Base-by-base conservation (phyloP, 2,888 invertebrate genomes). In the Nasonovia ribisnigri region DNA sequence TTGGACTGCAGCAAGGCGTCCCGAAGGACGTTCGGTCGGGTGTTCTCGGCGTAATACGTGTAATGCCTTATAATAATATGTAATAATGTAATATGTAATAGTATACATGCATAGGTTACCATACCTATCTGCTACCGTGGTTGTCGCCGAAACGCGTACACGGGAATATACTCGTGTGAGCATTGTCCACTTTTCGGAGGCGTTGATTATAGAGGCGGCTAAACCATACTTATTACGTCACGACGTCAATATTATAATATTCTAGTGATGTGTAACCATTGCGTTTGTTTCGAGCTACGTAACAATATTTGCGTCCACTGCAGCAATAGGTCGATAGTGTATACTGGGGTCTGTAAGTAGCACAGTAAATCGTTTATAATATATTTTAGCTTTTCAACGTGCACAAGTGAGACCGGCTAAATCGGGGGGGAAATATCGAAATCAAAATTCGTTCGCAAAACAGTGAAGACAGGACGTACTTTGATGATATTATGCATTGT, bases 11-110 rank as follows among this genome's bases (percentile, higher is more conserved):
- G n/a, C n/a, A n/a, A n/a, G 48, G 46, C 5, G 48, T 51, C 84
- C 84, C 84, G 51, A 84, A 91, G 91, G 84, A 84, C 54, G 54
- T 84, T 54, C 26, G 89, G 46, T 43, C 43, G 26, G 42, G 60
- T 89, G 43, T 57, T 57, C 90, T 90, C 10, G 46, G 10, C 67
- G n/a, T 77, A 36, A 77, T 77, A 77, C 16, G 36, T 77, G 20
- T 20, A 4, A 51, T 11, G n/a, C n/a, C n/a, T 16, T 48, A 48
- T 11, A 13, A 54, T 24, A 54, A 16, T 67, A n/a, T 67, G 5
- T n/a, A 67, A 67, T 77, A 20, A 67, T 36, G n/a, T 77, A 77
- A 77, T 67, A 77, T n/a, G n/a, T 77, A 77, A 77, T 36, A 26
- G 26, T 26, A 77, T 36, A 77, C 36, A 77, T 36, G n/a, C 67